Base-by-base conservation (phyloP, 2,113 vertebrate species). In the Lepisosteus osseus region DNA sequence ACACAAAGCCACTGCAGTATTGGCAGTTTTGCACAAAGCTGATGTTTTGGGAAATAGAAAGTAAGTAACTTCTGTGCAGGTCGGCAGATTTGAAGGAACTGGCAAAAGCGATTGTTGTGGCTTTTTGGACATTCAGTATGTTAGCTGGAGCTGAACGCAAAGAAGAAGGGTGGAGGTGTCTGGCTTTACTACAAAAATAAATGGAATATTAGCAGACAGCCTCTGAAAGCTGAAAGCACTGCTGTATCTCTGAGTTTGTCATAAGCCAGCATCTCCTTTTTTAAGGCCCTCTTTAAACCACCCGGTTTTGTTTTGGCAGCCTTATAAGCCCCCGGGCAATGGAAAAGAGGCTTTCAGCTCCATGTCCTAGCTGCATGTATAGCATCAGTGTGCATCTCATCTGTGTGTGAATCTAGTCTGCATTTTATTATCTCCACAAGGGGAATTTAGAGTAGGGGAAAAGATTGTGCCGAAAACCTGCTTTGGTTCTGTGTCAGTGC, bases 181-280 rank as follows among this genome's bases (percentile, higher is more conserved):
- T 29, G 29, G 29, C 29, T 29, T 29, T 1, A 29, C 29, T 29
- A 29, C 29, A 29, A 29, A 29, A 29, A 29, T 29, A 29, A 29
- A 29, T 29, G 29, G 29, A 29, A 29, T 29, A 29, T 29, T 29
- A 29, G 29, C 29, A 29, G 15, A 17, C 15, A 17, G 29, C 7
- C 47, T 69, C 45, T 57, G 62, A 77, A 80, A 75, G 82, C 77
- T 71, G 70, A 75, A 17, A n/a, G 70, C 68, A 76, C 68, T 63
- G 71, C 72, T 68, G 61, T 62, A 64, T 47, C 66, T n/a, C 57
- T 29, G 45, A 44, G 71, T 66, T 56, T 71, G 72, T 56, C 47
- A 42, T 69, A 3, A 56, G 6, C 47, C 51, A 61, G n/a, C 6
- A 6, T 47, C 40, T 72, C 66, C 69, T 59, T 66, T 47, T 72